Evolutionary conservation across 2,113 vertebrate genomes (phyloP), one percentile per base, ranked within the genome.

Genomic region (Nycticryphes semicollaris): DNA sequence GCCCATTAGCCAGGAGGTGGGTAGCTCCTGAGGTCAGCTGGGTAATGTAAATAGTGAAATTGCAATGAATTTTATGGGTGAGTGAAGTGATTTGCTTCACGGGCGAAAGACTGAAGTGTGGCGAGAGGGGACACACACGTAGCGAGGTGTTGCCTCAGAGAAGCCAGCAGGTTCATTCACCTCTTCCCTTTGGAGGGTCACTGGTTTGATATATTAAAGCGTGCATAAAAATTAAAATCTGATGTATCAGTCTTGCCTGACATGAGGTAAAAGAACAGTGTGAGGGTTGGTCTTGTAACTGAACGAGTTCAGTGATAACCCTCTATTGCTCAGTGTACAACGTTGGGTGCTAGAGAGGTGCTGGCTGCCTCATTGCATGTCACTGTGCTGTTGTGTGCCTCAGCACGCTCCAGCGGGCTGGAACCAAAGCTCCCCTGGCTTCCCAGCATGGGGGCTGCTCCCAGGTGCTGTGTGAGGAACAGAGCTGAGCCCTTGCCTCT

Each of bases 41-140:
- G 59, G 31, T 3, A 0, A 21, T 0, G 1, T 4, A 13, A 23
- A 5, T 24, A 23, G 41, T 4, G 81, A 47, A 50, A 35, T 1
- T 33, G 73, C 30, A 20, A 0, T 1, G 39, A 39, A 45, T 75
- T 20, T 13, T 6, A 22, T 1, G 66, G 12, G 25, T 14, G 60
- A 72, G 64, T 10, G 4, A 31, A 33, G 12, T 8, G 47, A 28
- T 59, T 51, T 67, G 17, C 43, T 53, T 13, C 48, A 7, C 35
- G 41, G 47, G 45, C 1, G 12, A 14, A 43, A 20, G 69, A 1
- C 14, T 31, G 47, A 8, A 28, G 14, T 1, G 54, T 51, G 85
- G 31, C 0, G 7, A 6, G n/a, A 24, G 20, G 10, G 13, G 21
- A 25, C 12, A 64, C 6, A 5, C 4, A 3, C 12, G 6, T 50